A percentile compares a stretch with the other conserved stretches of the same genome.
Conservation (phyloP, 2,797 vertebrate genomes). For the Clarias platycephalus region DNA sequence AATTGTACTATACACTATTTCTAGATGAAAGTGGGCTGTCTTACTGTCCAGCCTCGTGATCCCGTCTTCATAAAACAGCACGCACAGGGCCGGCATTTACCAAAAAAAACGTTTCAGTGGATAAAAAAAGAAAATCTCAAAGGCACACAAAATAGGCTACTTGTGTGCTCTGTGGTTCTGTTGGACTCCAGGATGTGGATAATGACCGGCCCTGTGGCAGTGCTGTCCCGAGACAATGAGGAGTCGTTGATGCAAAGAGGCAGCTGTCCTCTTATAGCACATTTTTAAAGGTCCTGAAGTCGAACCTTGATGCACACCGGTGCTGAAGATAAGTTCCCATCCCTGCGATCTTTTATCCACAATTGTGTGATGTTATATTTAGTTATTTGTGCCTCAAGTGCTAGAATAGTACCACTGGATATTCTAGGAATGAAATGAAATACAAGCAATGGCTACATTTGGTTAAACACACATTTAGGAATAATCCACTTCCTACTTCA, state of each 20-base stretch:
- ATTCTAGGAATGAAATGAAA: constrained; percentile 53
- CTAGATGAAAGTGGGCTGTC: constrained; percentile 60
- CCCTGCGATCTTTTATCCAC: constrained; percentile 53
- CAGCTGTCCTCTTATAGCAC: constrained; percentile 65
- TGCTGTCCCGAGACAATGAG: constrained; percentile 55
- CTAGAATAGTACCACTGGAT: constrained; percentile 60
- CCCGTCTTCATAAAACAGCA: constrained; percentile 19
- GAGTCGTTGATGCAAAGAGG: constrained; percentile 60
- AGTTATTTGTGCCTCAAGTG: constrained; percentile 66
- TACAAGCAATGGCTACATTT: constrained; percentile 58
- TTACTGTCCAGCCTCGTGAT: constrained; percentile 59
- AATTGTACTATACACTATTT: constrained; percentile 69
- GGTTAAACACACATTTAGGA: constrained; percentile 74
- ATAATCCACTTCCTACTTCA: constrained; percentile 45
- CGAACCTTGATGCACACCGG: constrained; percentile 58
- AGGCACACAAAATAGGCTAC: constrained; percentile 79
- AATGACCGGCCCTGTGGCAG: constrained; percentile 58
- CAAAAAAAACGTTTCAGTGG: constrained; percentile 20
- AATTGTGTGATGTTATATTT: constrained; percentile 52
- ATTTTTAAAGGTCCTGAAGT: constrained; percentile 62
- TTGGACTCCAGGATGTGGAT: constrained; percentile 49
- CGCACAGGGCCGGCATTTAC: constrained; percentile 1
- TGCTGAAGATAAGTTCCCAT: neutral
- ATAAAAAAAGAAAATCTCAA: constrained; percentile 60
- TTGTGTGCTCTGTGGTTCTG: constrained; percentile 62